A percentile compares a stretch with the other conserved stretches of the same genome.
These are phyloP conservation scores for Salticus scenicus DNA, from an alignment of 2,888 invertebrate species.

Conservation along the genomic window DNA sequence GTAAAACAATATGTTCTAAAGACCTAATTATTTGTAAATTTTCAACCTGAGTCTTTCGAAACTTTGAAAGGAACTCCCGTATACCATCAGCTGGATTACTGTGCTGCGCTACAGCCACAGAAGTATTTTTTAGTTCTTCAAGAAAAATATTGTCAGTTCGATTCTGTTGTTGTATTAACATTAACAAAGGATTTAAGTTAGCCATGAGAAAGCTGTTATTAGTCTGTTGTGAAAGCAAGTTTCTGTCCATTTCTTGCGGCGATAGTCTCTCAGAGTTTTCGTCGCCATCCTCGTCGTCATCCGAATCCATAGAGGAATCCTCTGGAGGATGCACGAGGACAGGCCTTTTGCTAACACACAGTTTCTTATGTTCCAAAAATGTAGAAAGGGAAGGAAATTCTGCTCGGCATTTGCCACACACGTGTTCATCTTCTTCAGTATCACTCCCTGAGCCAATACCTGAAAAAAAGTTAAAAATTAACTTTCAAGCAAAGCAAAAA, in stretches of 20 bases:
- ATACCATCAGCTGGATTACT: background rate
- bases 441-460: slow-evolving; percentile 48
- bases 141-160: slow-evolving; percentile 82
- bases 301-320: slow-evolving; percentile 35
- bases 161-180: slow-evolving; percentile 28
- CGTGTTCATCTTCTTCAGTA: slow-evolving; percentile 73
- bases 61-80: slow-evolving; percentile 75
- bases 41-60: slow-evolving; percentile 96
- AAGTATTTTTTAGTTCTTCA: slow-evolving; percentile 94
- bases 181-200: slow-evolving; percentile 17
- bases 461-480: background rate
- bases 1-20: slow-evolving; percentile 79
- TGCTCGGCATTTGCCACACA: slow-evolving; percentile 75
- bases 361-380: slow-evolving; percentile 75
- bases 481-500: no score
- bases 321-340: slow-evolving; percentile 69
- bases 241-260: background rate
- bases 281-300: slow-evolving; percentile 67
- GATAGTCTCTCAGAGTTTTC: background rate
- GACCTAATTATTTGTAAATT: slow-evolving; percentile 95
- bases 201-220: background rate
- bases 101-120: slow-evolving; percentile 96
- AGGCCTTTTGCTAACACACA: slow-evolving; percentile 73
- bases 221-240: background rate
- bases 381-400: slow-evolving; percentile 74